These are phyloP conservation scores for Lasioglossum malachurum DNA, from an alignment of 2,888 invertebrate genomes.

Conservation along the genomic window DNA sequence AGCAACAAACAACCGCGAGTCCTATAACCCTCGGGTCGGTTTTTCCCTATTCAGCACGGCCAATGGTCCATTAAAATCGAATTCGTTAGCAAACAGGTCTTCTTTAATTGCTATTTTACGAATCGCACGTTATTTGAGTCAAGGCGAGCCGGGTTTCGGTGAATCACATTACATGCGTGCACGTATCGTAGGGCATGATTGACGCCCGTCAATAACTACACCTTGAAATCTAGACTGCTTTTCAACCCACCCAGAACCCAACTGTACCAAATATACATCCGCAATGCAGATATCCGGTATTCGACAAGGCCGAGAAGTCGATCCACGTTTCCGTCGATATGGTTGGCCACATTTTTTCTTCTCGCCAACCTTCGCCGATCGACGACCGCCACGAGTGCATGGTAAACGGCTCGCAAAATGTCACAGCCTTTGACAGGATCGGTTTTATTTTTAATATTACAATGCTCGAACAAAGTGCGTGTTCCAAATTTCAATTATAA, in stretches of 20 bases:
- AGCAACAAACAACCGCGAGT: neutral
- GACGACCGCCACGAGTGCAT: neutral
- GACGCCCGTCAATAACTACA: slow-evolving; percentile 16
- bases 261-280: neutral
- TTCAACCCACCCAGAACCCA: neutral
- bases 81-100: slow-evolving; percentile 18
- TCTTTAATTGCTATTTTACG: slow-evolving; percentile 16
- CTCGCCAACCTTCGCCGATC: neutral
- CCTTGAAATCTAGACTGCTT: neutral
- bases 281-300: neutral
- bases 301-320: slow-evolving; percentile 6
- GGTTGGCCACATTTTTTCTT: neutral
- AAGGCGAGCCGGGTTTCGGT: slow-evolving; percentile 63
- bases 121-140: slow-evolving; percentile 55
- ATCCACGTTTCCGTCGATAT: neutral
- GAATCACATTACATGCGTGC: slow-evolving; percentile 25
- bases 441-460: neutral
- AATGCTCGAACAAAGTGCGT: too few relatives aligned
- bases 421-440: neutral
- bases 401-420: neutral
- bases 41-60: neutral
- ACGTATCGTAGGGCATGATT: slow-evolving; percentile 31
- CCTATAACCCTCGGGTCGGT: neutral
- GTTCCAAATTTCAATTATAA: too few relatives aligned
- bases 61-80: slow-evolving; percentile 13